Percentiles rank a stretch among this genome's conserved stretches.
These are phyloP conservation scores for Oreotrochilus melanogaster DNA, from an alignment of 2,113 vertebrate genomes.

Conservation along the genomic window DNA sequence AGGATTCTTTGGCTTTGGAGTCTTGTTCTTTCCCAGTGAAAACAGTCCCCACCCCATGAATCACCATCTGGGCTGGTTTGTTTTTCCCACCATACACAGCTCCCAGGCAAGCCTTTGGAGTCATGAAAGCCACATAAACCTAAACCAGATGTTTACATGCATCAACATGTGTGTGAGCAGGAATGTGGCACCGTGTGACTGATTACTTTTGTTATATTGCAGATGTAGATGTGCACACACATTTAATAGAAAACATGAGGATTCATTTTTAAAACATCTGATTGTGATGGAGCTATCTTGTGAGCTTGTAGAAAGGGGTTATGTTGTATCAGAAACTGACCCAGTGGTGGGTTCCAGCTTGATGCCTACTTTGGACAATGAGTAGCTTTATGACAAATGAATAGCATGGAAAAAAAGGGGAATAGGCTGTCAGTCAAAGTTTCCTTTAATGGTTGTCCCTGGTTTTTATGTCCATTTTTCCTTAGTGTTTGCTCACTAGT, in stretches of 20 bases:
- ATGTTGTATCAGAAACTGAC: background rate
- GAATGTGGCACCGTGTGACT: background rate
- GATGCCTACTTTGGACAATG: background rate
- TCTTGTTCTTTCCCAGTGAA: constrained; percentile 23
- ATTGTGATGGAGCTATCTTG: background rate
- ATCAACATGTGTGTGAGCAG: background rate
- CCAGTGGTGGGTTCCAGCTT: background rate
- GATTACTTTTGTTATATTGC: background rate
- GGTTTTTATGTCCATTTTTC: background rate
- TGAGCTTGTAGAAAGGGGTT: background rate
- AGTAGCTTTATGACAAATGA: background rate
- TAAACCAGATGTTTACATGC: background rate
- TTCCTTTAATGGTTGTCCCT: background rate
- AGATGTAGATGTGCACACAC: background rate
- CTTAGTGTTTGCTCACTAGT: background rate
- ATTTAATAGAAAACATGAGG: background rate
- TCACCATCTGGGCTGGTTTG: background rate
- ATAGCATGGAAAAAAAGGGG: no score
- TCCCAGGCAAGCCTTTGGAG: background rate
- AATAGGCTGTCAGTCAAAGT: background rate
- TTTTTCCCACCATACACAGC: background rate
- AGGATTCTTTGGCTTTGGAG: background rate
- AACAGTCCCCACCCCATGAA: constrained; percentile 42
- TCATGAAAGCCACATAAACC: background rate
- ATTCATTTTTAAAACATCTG: background rate